phyloP scores from a whole-genome alignment of 2,113 vertebrate genomes.

The Verasper variegatus region DNA sequence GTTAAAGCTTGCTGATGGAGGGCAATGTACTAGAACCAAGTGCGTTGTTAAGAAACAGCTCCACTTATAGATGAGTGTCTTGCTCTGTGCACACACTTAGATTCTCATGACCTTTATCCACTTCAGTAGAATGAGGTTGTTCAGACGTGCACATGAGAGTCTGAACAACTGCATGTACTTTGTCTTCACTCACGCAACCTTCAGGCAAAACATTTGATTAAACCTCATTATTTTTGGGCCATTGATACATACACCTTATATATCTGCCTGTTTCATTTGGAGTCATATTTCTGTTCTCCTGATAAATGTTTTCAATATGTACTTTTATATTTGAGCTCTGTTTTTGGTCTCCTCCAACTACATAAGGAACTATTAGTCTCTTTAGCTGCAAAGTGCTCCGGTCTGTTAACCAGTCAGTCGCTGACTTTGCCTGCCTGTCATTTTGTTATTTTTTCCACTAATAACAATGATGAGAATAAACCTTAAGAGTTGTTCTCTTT shows the following conservation, averaged over 20 bases:
- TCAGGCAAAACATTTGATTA: background rate
- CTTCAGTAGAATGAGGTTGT: background rate
- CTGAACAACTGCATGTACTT: background rate
- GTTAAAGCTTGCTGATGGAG: constrained; percentile 27
- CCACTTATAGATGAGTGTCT: background rate
- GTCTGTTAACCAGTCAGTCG: background rate
- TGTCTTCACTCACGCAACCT: background rate
- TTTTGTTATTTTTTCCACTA: background rate
- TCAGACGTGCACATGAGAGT: background rate
- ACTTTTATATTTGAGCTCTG: background rate
- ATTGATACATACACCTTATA: background rate
- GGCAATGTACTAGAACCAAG: constrained; percentile 26
- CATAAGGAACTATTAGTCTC: background rate
- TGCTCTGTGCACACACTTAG: background rate
- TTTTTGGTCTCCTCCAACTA: too few species aligned
- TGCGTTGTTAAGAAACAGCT: background rate
- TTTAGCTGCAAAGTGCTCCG: background rate
- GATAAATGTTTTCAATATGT: too few species aligned
- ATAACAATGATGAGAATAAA: too few species aligned
- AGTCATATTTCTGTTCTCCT: too few species aligned
- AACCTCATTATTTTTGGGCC: too few species aligned
- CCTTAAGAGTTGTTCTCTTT: too few species aligned
- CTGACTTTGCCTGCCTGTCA: background rate
- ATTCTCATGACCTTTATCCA: background rate
- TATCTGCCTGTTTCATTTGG: background rate